Evolutionary conservation across 2,797 vertebrate genomes (phyloP).

Genomic region (Channallabes apus): DNA sequence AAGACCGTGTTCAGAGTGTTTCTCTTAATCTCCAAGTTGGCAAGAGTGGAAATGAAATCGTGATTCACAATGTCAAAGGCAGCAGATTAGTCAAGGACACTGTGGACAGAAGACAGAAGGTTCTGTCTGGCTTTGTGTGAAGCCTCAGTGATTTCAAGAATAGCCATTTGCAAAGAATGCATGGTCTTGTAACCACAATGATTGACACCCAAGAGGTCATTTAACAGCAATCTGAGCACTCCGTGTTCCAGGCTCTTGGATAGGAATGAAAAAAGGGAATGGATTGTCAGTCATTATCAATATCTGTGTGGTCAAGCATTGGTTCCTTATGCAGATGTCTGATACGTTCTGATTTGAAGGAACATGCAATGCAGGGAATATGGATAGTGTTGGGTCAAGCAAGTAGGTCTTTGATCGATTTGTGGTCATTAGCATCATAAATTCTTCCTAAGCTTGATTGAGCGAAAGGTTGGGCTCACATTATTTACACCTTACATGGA

Average conservation of each 20-base stretch:
- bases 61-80: neutral
- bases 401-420: neutral
- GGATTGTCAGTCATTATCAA: neutral
- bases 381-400: neutral
- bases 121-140: neutral
- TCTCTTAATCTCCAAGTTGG: neutral
- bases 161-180: neutral
- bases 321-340: neutral
- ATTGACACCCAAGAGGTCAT: neutral
- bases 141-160: neutral
- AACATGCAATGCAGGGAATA: neutral
- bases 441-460: neutral
- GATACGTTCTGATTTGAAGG: neutral
- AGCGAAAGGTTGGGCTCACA: neutral
- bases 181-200: neutral
- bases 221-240: neutral
- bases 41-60: neutral
- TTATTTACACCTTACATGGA: neutral
- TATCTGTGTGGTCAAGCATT: neutral
- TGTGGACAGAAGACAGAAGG: neutral
- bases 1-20: neutral
- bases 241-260: neutral
- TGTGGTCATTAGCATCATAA: neutral
- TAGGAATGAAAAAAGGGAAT: neutral
- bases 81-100: neutral